Percentiles rank a stretch among this genome's conserved stretches.
These are phyloP conservation scores for Belgica antarctica DNA, from an alignment of 2,888 invertebrate species.

Conservation along the genomic window DNA sequence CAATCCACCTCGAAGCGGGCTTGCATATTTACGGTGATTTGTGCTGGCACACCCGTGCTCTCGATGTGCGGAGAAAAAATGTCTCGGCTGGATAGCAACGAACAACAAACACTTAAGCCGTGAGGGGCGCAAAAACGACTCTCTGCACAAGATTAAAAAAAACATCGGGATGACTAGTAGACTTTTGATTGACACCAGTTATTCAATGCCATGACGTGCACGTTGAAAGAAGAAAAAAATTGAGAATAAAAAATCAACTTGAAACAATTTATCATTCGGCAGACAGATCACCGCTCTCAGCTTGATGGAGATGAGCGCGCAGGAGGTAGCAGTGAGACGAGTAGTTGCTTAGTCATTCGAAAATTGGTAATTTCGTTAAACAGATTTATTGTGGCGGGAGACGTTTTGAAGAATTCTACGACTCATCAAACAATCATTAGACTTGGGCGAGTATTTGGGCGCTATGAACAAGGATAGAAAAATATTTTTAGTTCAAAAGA, in stretches of 20 bases:
- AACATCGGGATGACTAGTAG: constrained; percentile 35
- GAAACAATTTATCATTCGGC: constrained; percentile 39
- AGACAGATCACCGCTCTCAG: constrained; percentile 10
- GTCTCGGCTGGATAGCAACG: not conserved
- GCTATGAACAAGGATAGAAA: not conserved
- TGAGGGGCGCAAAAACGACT: not conserved
- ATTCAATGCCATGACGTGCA: constrained; percentile 34
- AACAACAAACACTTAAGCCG: not conserved
- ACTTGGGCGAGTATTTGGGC: not conserved
- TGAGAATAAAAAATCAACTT: not conserved
- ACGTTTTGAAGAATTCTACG: no score
- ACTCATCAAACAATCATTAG: not conserved
- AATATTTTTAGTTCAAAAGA: not conserved
- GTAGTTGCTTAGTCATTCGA: constrained; percentile 22
- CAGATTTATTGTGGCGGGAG: not conserved
- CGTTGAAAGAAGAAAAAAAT: constrained; percentile 12
- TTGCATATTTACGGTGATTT: not conserved
- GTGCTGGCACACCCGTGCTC: not conserved
- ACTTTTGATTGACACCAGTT: constrained; percentile 36
- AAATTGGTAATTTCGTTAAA: constrained; percentile 23
- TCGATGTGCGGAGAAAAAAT: not conserved
- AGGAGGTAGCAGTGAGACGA: constrained; percentile 19
- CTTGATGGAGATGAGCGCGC: constrained; percentile 29
- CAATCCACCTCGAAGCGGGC: not conserved
- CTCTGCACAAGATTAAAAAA: not conserved